Percentiles rank a stretch among this genome's conserved stretches.
Conservation (phyloP, 2,888 invertebrate genomes). For the Erebia aethiops region DNA sequence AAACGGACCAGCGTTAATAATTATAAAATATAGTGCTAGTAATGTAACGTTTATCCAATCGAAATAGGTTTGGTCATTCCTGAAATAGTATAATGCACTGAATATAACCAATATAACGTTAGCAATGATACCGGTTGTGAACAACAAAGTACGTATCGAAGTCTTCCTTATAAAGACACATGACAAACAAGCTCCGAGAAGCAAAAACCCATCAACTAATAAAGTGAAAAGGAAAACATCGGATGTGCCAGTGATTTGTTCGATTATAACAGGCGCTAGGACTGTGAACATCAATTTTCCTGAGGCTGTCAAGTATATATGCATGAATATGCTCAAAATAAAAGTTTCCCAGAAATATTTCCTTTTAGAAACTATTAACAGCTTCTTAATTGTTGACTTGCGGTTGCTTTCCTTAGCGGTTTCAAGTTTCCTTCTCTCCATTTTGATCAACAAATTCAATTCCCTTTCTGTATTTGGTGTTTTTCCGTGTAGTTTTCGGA, state of each 20-base stretch:
- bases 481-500: slow-evolving; percentile 34
- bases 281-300: slow-evolving; percentile 36
- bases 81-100: slow-evolving; percentile 34
- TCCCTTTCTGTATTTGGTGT: slow-evolving; percentile 26
- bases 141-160: slow-evolving; percentile 35
- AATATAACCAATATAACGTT: slow-evolving; percentile 31
- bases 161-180: slow-evolving; percentile 33
- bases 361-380: slow-evolving; percentile 24
- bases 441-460: slow-evolving; percentile 38
- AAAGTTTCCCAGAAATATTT: slow-evolving; percentile 37
- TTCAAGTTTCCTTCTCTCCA: slow-evolving; percentile 34
- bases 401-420: slow-evolving; percentile 5
- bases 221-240: slow-evolving; percentile 38
- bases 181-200: slow-evolving; percentile 33
- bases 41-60: slow-evolving; percentile 39
- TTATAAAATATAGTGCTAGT: slow-evolving; percentile 23
- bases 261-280: slow-evolving; percentile 36
- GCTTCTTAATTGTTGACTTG: slow-evolving; percentile 3
- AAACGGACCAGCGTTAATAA: slow-evolving; percentile 22
- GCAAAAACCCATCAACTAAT: slow-evolving; percentile 36
- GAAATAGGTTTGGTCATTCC: slow-evolving; percentile 21
- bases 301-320: slow-evolving; percentile 34
- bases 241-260: slow-evolving; percentile 37
- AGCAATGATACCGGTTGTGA: slow-evolving; percentile 33
- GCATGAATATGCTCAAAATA: slow-evolving; percentile 29